phyloP scores from a whole-genome alignment of 37 sponge, comb jelly and placozoan genomes.

The Haliclona indistincta region DNA sequence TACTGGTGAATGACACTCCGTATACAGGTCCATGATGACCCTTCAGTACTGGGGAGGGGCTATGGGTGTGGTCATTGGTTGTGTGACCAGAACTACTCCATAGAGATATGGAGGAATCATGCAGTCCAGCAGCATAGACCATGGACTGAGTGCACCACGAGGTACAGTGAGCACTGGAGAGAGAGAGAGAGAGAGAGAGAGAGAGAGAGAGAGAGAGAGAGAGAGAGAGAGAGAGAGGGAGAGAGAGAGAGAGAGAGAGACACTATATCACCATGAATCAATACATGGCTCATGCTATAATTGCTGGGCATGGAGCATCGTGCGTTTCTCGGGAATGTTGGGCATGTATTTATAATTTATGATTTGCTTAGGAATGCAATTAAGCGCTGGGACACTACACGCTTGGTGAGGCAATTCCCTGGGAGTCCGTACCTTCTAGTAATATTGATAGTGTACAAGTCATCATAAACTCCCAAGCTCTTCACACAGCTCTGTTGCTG shows the following conservation, averaged over 20 bases:
- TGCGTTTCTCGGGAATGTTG: too few relatives aligned
- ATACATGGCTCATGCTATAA: too few relatives aligned
- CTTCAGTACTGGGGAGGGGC: conserved; percentile 6
- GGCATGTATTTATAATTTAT: too few relatives aligned
- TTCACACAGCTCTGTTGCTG: too few relatives aligned
- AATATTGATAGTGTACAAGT: too few relatives aligned
- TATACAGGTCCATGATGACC: conserved; percentile 82
- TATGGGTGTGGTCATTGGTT: neutral
- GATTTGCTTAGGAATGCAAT: too few relatives aligned
- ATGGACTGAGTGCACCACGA: conserved; percentile 5
- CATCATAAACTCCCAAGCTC: too few relatives aligned
- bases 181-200: neutral
- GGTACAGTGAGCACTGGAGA: conserved; percentile 35
- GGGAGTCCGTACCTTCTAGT: too few relatives aligned
- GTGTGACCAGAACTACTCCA: conserved; percentile 55
- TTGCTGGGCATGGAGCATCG: too few relatives aligned
- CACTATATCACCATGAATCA: too few relatives aligned
- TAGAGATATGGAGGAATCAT: conserved; percentile 72
- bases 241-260: conserved; percentile 2
- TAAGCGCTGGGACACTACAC: too few relatives aligned
- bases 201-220: neutral
- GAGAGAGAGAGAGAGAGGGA: conserved; percentile 1
- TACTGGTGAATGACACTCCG: conserved; percentile 31
- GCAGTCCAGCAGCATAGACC: conserved; percentile 54
- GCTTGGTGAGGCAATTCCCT: too few relatives aligned